These are phyloP conservation scores for Poecile atricapillus DNA, from an alignment of 2,113 vertebrate genomes.

Conservation along the genomic window DNA sequence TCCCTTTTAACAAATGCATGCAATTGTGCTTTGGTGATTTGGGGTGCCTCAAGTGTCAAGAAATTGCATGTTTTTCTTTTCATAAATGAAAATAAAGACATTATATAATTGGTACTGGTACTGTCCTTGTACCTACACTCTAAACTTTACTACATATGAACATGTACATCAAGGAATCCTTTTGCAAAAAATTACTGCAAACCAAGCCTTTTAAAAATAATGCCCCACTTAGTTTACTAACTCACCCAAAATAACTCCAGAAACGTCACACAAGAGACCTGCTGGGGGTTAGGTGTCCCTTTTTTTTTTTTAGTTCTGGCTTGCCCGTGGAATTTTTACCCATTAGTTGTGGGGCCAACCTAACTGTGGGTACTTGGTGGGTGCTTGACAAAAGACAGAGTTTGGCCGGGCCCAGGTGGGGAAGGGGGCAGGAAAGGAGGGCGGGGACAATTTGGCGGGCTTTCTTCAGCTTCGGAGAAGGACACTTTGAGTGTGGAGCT, in stretches of 20 bases:
- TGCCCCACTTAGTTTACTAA: background rate
- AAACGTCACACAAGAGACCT: background rate
- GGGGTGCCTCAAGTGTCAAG: background rate
- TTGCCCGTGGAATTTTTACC: too few relatives aligned
- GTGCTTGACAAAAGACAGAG: too few relatives aligned
- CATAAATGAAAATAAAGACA: background rate
- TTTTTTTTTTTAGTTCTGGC: too few relatives aligned
- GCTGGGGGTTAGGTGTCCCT: background rate
- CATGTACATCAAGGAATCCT: background rate
- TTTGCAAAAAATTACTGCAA: background rate
- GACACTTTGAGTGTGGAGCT: too few relatives aligned
- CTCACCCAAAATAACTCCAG: background rate
- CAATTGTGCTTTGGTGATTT: background rate
- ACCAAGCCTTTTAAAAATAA: background rate
- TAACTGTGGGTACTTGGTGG: too few relatives aligned
- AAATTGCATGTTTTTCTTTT: background rate
- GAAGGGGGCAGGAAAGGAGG: too few relatives aligned
- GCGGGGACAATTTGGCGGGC: too few relatives aligned
- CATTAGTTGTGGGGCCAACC: too few relatives aligned
- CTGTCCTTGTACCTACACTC: background rate
- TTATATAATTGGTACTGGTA: background rate
- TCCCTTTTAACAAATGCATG: background rate
- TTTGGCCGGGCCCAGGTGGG: too few relatives aligned
- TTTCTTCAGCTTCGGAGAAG: too few relatives aligned
- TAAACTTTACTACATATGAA: background rate